Conservation (phyloP, 92 coral and sea anemone genomes). For the Actinostola sp. region DNA sequence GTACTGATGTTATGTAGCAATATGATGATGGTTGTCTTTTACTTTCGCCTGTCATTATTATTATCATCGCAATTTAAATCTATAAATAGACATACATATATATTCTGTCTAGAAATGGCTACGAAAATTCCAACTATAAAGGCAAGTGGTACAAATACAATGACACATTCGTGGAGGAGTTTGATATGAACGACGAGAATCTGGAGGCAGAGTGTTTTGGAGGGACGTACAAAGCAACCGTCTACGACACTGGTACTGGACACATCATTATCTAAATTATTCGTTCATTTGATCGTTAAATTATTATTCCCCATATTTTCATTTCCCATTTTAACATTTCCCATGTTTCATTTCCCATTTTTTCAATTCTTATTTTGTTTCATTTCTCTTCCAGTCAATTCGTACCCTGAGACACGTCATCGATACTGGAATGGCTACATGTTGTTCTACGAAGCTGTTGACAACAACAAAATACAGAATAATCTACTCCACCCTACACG, state of each 20-base stretch:
- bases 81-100: no score
- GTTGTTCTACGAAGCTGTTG: conserved; percentile 81
- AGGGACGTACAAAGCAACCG: conserved; percentile 88
- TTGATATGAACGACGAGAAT: conserved; percentile 77
- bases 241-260: conserved; percentile 75
- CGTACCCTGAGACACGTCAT: conserved; percentile 88
- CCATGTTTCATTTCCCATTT: neutral
- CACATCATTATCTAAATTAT: neutral
- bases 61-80: no score
- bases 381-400: conserved; percentile 56
- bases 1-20: no score
- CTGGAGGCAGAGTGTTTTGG: conserved; percentile 90
- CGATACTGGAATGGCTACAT: conserved; percentile 94
- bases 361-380: neutral
- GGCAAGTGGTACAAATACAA: conserved; percentile 83
- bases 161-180: conserved; percentile 75
- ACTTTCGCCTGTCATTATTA: no score
- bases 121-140: conserved; percentile 46
- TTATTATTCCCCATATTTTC: neutral
- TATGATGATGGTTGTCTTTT: no score
- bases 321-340: neutral
- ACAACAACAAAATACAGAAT: conserved; percentile 44
- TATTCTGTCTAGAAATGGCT: conserved; percentile 32
- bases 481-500: conserved; percentile 41
- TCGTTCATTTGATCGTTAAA: neutral